Evolutionary conservation across 2,888 invertebrate genomes (phyloP).

Genomic region (Cheilosia urbana): DNA sequence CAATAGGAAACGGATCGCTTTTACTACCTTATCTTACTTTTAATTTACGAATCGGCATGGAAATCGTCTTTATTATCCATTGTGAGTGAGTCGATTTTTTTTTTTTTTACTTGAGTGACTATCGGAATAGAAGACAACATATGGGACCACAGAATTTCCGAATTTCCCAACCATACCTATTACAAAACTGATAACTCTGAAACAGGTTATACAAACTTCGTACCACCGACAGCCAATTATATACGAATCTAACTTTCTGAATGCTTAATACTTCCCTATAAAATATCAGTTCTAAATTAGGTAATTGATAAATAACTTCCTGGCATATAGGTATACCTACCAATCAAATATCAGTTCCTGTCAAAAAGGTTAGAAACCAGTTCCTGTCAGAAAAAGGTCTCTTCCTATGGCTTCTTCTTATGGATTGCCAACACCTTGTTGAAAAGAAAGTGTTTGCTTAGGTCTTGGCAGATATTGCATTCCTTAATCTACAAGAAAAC

Average conservation of each 20-base stretch:
- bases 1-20: too few species aligned
- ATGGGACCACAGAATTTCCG: too few species aligned
- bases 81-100: too few species aligned
- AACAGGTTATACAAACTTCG: too few species aligned
- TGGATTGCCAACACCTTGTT: constrained; percentile 24
- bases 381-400: constrained; percentile 41
- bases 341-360: constrained; percentile 64
- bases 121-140: too few species aligned
- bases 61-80: too few species aligned
- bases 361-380: constrained; percentile 42
- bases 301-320: constrained; percentile 1
- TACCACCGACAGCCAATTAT: neutral
- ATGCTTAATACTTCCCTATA: neutral
- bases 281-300: neutral
- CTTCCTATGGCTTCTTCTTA: constrained; percentile 5
- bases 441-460: constrained; percentile 23
- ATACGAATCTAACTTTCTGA: neutral
- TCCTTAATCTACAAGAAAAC: constrained; percentile 8
- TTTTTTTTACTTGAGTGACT: too few species aligned
- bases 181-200: too few species aligned
- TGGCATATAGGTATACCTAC: constrained; percentile 16
- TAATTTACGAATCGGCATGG: too few species aligned
- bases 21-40: too few species aligned
- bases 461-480: constrained; percentile 9
- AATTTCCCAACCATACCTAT: too few species aligned